phyloP scores from a whole-genome alignment of 2,113 vertebrate genomes.

The Anoplopoma fimbria region DNA sequence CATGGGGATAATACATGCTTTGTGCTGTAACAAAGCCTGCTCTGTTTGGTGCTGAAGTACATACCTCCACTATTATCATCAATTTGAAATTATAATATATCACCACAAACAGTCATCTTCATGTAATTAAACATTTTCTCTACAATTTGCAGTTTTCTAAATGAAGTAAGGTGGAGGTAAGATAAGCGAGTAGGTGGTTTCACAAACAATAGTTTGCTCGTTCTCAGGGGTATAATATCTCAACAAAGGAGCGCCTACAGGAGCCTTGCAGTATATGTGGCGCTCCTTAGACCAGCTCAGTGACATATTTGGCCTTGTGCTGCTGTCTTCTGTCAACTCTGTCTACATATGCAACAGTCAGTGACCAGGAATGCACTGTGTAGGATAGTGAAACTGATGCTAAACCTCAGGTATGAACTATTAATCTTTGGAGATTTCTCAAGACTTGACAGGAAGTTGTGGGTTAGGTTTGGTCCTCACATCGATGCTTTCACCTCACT shows the following conservation, averaged over 20 bases:
- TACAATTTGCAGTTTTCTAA: constrained; percentile 45
- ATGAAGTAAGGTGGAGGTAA: background rate
- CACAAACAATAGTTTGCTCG: constrained; percentile 44
- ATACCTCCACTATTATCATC: constrained; percentile 60
- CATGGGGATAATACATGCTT: constrained; percentile 70
- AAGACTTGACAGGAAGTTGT: constrained; percentile 35
- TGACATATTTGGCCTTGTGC: constrained; percentile 70
- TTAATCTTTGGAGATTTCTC: constrained; percentile 16
- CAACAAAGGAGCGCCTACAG: constrained; percentile 23
- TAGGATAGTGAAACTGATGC: constrained; percentile 54
- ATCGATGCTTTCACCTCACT: background rate
- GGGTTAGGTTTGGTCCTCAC: constrained; percentile 13
- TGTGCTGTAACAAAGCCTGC: constrained; percentile 70
- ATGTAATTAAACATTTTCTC: constrained; percentile 53
- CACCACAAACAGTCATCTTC: constrained; percentile 55
- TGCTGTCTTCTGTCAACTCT: constrained; percentile 32
- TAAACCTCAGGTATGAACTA: constrained; percentile 44
- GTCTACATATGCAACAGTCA: constrained; percentile 38
- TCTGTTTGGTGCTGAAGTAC: constrained; percentile 58
- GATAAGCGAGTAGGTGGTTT: constrained; percentile 8
- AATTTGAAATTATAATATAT: constrained; percentile 60
- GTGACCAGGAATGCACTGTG: constrained; percentile 55
- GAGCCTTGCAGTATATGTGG: constrained; percentile 4
- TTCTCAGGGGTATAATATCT: constrained; percentile 61
- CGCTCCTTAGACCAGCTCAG: constrained; percentile 65